phyloP scores from a whole-genome alignment of 2,888 invertebrate genomes.

The Cephus nigrinus region DNA sequence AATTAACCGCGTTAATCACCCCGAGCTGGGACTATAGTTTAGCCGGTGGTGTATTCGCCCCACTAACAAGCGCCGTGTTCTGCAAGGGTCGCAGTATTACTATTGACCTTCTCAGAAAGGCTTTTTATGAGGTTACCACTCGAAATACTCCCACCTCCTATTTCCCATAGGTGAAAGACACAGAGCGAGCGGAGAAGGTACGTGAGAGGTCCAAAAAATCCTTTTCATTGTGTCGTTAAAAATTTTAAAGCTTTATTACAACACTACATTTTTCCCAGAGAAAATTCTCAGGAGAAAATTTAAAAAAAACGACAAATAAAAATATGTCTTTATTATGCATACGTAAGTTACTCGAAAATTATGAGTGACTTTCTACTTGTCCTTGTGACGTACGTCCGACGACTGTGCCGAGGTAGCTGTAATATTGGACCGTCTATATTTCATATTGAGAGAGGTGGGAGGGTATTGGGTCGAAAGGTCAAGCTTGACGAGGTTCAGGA shows the following conservation, averaged over 20 bases:
- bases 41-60: slow-evolving; percentile 21
- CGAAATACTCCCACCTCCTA: not conserved
- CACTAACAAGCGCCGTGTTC: slow-evolving; percentile 9
- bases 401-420: not conserved
- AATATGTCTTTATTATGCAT: not conserved
- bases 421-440: not conserved
- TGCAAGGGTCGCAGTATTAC: slow-evolving; percentile 24
- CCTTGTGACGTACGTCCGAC: not conserved
- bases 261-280: not conserved
- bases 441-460: not conserved
- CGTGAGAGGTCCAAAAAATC: not conserved
- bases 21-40: slow-evolving; percentile 44
- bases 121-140: not conserved
- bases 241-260: not conserved
- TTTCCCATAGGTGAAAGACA: not conserved
- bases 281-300: not conserved
- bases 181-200: not conserved
- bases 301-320: not conserved
- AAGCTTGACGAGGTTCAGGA: not conserved
- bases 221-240: not conserved
- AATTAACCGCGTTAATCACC: slow-evolving; percentile 62
- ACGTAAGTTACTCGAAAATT: not conserved
- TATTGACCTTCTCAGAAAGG: slow-evolving; percentile 26
- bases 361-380: not conserved
- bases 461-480: slow-evolving; percentile 18